Conservation (phyloP, 1,140 invertebrate genomes). For the Arion vulgaris region DNA sequence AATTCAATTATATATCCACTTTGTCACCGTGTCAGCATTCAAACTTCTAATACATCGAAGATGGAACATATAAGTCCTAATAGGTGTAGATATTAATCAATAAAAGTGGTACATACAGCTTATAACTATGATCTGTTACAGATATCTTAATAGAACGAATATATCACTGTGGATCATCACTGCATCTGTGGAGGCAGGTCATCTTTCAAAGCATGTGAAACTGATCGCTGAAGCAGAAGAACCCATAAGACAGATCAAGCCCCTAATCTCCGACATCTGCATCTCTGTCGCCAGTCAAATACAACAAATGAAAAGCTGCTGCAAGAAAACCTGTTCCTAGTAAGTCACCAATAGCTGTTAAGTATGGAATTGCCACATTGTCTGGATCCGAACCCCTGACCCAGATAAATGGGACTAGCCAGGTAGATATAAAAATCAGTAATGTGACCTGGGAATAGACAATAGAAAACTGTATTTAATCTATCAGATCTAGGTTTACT, state of each 20-base stretch:
- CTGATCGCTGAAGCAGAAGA: too few relatives aligned
- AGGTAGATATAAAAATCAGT: constrained; percentile 81
- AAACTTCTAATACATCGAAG: too few relatives aligned
- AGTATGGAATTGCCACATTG: constrained; percentile 93
- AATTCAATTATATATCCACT: too few relatives aligned
- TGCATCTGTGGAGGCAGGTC: too few relatives aligned
- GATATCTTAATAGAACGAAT: too few relatives aligned
- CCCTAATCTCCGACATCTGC: constrained; percentile 73
- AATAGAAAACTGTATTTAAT: constrained; percentile 40
- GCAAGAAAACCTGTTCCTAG: constrained; percentile 89
- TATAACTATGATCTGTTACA: too few relatives aligned
- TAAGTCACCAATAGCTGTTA: constrained; percentile 94
- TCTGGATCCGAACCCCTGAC: constrained; percentile 89
- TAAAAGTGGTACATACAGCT: too few relatives aligned
- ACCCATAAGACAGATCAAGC: background rate
- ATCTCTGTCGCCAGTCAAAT: constrained; percentile 79
- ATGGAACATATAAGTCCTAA: too few relatives aligned
- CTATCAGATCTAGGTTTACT: background rate
- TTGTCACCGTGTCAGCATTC: too few relatives aligned
- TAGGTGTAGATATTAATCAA: too few relatives aligned
- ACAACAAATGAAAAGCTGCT: constrained; percentile 85
- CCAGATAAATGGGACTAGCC: constrained; percentile 92
- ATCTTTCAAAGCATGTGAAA: too few relatives aligned
- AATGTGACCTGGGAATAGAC: constrained; percentile 55
- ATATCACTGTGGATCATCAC: too few relatives aligned